Evolutionary conservation across 1,140 invertebrate genomes (phyloP).

Genomic region (Mactra quadrangularis): DNA sequence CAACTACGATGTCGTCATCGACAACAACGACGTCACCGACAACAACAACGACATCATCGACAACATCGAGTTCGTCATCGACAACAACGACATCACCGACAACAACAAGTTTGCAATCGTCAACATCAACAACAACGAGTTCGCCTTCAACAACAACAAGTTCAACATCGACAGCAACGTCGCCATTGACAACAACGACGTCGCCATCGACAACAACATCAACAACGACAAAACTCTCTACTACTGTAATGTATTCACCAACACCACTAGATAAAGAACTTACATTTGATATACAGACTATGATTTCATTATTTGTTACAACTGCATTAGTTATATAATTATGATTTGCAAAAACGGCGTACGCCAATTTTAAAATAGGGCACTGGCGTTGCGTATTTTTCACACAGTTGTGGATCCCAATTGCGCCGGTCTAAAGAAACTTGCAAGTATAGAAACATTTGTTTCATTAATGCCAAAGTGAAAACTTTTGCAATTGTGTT

Average conservation of each 20-base stretch:
- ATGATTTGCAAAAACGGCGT: too few species aligned
- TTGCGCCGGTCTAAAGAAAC: too few species aligned
- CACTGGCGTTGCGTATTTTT: too few species aligned
- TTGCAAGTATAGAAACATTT: too few species aligned
- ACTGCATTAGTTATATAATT: too few species aligned
- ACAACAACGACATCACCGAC: conserved; percentile 7
- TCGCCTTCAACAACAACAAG: neutral
- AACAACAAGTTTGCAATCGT: conserved; percentile 1
- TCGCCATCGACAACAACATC: conserved; percentile 1
- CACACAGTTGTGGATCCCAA: too few species aligned
- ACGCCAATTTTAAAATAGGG: too few species aligned
- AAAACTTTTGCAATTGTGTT: too few species aligned
- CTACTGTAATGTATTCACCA: neutral
- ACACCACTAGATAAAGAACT: too few species aligned
- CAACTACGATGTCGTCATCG: neutral
- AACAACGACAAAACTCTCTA: neutral
- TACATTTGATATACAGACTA: too few species aligned
- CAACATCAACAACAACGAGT: neutral
- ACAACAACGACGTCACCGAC: conserved; percentile 13
- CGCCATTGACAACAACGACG: conserved; percentile 13
- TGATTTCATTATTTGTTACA: too few species aligned
- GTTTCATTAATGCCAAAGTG: too few species aligned
- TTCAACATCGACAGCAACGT: neutral
- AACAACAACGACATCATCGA: conserved; percentile 9
- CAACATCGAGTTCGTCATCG: conserved; percentile 14